Percentiles rank a stretch among this genome's conserved stretches.
Conservation (phyloP, 2,888 invertebrate genomes). For the Muscina levida region DNA sequence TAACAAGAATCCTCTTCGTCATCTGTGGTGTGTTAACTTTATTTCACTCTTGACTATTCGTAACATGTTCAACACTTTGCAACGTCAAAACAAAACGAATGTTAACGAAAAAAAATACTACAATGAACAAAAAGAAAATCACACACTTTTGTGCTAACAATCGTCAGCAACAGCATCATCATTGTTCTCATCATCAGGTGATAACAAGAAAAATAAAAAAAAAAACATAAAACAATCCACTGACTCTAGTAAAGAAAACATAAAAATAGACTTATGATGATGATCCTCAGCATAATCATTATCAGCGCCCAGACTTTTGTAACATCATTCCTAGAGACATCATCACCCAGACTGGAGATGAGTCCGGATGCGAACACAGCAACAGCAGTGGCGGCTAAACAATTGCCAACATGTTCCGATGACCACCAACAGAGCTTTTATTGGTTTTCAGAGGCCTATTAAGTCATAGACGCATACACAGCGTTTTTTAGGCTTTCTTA, state of each 20-base stretch:
- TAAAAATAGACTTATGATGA: constrained; percentile 51
- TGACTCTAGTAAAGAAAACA: background rate
- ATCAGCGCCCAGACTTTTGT: constrained; percentile 18
- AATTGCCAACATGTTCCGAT: constrained; percentile 67
- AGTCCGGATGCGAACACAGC: background rate
- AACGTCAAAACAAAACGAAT: constrained; percentile 41
- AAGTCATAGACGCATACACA: constrained; percentile 73
- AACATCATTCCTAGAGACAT: constrained; percentile 55
- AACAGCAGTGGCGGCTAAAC: constrained; percentile 66
- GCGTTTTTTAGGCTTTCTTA: background rate
- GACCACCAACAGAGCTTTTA: constrained; percentile 78
- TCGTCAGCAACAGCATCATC: background rate
- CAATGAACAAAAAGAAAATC: constrained; percentile 42
- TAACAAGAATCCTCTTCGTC: constrained; percentile 27
- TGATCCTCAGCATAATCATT: constrained; percentile 45
- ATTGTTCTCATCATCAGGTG: constrained; percentile 8
- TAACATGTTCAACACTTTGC: constrained; percentile 57
- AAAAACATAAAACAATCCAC: constrained; percentile 30
- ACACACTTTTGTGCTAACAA: constrained; percentile 10
- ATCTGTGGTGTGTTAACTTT: constrained; percentile 60
- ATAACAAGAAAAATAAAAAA: constrained; percentile 14
- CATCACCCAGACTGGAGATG: constrained; percentile 43
- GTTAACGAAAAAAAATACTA: no score
- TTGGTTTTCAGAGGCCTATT: constrained; percentile 76
- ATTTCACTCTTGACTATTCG: constrained; percentile 78